phyloP scores from a whole-genome alignment of 1,140 invertebrate species.

The Nephila pilipes region DNA sequence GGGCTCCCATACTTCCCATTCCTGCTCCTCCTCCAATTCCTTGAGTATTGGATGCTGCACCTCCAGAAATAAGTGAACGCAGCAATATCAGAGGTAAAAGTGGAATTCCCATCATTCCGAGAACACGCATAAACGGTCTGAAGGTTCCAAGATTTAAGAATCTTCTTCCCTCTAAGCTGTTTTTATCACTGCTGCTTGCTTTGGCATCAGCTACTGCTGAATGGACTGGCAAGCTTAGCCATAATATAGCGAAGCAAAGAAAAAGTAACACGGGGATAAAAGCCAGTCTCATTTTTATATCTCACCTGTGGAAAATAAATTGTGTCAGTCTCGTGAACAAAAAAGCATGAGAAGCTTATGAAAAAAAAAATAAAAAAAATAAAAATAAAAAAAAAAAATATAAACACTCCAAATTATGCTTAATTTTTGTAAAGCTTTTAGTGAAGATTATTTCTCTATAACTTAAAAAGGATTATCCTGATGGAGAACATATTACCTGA shows the following conservation, averaged over 20 bases:
- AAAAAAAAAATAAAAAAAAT: too few species aligned
- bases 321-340: too few species aligned
- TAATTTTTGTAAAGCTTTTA: too few species aligned
- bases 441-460: too few species aligned
- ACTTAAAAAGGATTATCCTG: too few species aligned
- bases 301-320: not conserved
- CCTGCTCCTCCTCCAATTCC: conserved; percentile 64
- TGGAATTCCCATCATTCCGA: conserved; percentile 74
- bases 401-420: too few species aligned
- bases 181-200: not conserved
- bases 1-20: conserved; percentile 70
- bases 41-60: conserved; percentile 1
- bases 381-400: too few species aligned
- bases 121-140: conserved; percentile 68
- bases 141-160: conserved; percentile 59
- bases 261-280: not conserved
- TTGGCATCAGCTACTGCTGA: not conserved
- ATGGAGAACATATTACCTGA: too few species aligned
- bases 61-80: conserved; percentile 26
- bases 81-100: conserved; percentile 59
- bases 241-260: not conserved
- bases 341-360: too few species aligned
- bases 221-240: conserved; percentile 41
- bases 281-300: conserved; percentile 14
- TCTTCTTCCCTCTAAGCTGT: conserved; percentile 43